Base-by-base conservation (phyloP, 2,797 vertebrate genomes). In the Lacerta viridis region DNA sequence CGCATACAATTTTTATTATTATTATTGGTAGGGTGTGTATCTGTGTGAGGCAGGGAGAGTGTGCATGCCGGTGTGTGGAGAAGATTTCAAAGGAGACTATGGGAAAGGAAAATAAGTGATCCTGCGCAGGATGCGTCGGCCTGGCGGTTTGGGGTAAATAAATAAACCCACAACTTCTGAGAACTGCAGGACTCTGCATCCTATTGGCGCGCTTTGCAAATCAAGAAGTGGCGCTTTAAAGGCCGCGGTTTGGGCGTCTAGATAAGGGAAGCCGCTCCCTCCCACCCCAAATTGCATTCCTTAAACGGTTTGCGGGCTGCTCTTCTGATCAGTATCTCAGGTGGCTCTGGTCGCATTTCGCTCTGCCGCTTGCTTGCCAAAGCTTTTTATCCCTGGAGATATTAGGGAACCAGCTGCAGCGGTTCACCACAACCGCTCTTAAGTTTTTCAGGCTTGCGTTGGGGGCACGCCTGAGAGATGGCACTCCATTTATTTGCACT, bases 351-450 rank as follows among this genome's bases (percentile, higher is more conserved):
- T 90, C 91, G 74, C 85, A 93, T 90, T 88, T 93, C 83, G n/a
- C 90, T 91, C 78, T 90, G 74, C 41, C 87, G 92, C 59, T 0
- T 72, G 85, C 90, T 93, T 89, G 92, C 91, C 80, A 18, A 91
- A 94, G 92, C 83, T 95, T 93, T 55, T 95, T 90, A 86, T 91
- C 92, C 43, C 81, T 84, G 83, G 68, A 87, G 86, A 90, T 94
- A 80, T 61, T 93, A 91, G 91, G 93, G 68, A 79, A 74, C 46
- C 25, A 68, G 64, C 59, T 2, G 17, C 55, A 89, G 89, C 1
- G 80, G 85, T 86, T 90, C 75, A 85, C 90, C 87, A 9, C 83
- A 55, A 74, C 27, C 50, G 43, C 87, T 68, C 83, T 33, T 89
- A 33, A 15, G 18, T 23, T 55, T 86, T 89, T 91, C 88, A 78